A percentile compares a stretch with the other conserved stretches of the same genome.
Conservation (phyloP, 2,797 vertebrate species). For the Enteromius anoplus region DNA sequence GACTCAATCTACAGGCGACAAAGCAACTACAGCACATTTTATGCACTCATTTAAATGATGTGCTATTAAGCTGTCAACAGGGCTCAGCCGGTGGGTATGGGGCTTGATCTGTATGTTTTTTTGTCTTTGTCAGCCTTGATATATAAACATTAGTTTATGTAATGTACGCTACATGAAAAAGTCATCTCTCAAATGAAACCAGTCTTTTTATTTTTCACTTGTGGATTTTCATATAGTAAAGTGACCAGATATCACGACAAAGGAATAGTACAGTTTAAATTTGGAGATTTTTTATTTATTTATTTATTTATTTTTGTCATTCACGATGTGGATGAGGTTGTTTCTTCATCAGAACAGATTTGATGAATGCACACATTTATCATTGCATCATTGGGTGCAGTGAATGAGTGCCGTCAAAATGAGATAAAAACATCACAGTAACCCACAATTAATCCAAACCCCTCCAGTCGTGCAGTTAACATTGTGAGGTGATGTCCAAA, state of each 20-base stretch:
- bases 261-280: neutral
- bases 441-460: neutral
- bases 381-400: neutral
- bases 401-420: neutral
- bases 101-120: neutral
- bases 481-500: neutral
- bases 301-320: neutral
- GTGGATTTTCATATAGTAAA: neutral
- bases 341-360: neutral
- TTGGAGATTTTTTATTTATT: neutral
- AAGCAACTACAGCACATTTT: conserved; percentile 32
- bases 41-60: conserved; percentile 9
- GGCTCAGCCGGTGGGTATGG: neutral
- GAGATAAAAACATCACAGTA: neutral
- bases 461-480: neutral
- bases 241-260: neutral
- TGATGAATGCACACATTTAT: neutral
- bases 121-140: conserved; percentile 4
- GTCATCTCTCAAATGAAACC: neutral
- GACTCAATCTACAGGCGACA: conserved; percentile 36
- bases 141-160: neutral
- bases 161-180: neutral
- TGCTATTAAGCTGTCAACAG: conserved; percentile 45
- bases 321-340: neutral
- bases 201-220: neutral